Percentiles rank a stretch among this genome's conserved stretches.
Conservation (phyloP, 2,797 vertebrate genomes). For the Intellagama lesueurii region DNA sequence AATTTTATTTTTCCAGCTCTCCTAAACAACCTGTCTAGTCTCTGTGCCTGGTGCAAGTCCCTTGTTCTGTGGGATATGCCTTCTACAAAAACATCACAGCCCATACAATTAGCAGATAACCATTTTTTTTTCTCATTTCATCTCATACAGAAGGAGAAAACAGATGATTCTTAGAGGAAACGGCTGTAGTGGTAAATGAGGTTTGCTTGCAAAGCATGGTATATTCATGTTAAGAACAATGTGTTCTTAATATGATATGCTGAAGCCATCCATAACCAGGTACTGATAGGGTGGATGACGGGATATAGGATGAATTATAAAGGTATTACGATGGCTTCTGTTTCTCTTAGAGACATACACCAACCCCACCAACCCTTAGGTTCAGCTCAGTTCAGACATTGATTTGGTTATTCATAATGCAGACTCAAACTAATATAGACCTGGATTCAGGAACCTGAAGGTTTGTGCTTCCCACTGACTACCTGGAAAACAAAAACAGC, state of each 20-base stretch:
- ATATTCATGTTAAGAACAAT: not conserved
- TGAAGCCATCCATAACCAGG: not conserved
- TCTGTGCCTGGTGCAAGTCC: not conserved
- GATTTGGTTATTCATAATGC: too few relatives aligned
- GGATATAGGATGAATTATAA: too few relatives aligned
- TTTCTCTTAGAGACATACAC: too few relatives aligned
- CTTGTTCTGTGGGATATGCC: not conserved
- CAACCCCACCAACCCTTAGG: too few relatives aligned
- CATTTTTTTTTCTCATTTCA: not conserved
- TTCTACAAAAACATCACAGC: not conserved
- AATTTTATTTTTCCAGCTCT: slow-evolving; percentile 4
- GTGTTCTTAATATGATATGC: not conserved
- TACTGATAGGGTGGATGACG: not conserved
- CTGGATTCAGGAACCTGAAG: not conserved
- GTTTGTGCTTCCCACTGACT: not conserved
- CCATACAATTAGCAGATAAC: not conserved
- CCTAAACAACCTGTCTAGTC: not conserved
- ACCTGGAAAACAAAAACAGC: not conserved
- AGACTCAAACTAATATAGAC: too few relatives aligned
- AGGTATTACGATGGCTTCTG: too few relatives aligned
- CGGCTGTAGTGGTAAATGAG: not conserved
- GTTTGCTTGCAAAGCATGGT: not conserved
- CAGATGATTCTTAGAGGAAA: not conserved
- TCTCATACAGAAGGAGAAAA: not conserved
- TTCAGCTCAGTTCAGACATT: too few relatives aligned